phyloP scores from a whole-genome alignment of 2,888 invertebrate species.

The Apotomis capreana region DNA sequence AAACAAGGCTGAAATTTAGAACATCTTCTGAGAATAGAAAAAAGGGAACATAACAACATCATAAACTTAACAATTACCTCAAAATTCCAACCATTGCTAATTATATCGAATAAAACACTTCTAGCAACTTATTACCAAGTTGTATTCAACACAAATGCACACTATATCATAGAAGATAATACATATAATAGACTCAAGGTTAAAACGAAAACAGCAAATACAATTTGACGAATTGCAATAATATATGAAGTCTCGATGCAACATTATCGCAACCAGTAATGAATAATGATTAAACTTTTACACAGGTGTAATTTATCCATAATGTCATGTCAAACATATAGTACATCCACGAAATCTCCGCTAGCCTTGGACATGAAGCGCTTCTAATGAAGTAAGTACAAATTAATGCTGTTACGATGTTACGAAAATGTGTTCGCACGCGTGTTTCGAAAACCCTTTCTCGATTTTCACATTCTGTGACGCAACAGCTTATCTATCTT shows the following conservation, averaged over 20 bases:
- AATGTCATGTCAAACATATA: slow-evolving; percentile 54
- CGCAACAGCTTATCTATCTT: slow-evolving; percentile 39
- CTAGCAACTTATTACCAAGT: slow-evolving; percentile 7
- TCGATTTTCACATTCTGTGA: slow-evolving; percentile 36
- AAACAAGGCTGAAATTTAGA: not conserved
- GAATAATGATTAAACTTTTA: slow-evolving; percentile 55
- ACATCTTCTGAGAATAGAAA: not conserved
- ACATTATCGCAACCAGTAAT: slow-evolving; percentile 54
- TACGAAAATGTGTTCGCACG: slow-evolving; percentile 31
- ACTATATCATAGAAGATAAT: slow-evolving; percentile 62
- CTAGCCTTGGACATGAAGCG: slow-evolving; percentile 62
- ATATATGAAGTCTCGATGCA: slow-evolving; percentile 45
- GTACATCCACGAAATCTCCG: slow-evolving; percentile 47
- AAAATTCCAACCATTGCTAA: slow-evolving; percentile 7
- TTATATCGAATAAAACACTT: slow-evolving; percentile 1
- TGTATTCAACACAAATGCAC: slow-evolving; percentile 37
- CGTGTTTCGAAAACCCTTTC: slow-evolving; percentile 39
- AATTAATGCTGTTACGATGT: slow-evolving; percentile 40
- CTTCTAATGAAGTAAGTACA: slow-evolving; percentile 45
- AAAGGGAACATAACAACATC: not conserved
- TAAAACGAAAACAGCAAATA: slow-evolving; percentile 60
- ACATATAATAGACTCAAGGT: slow-evolving; percentile 71
- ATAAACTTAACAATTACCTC: slow-evolving; percentile 2
- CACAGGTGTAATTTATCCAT: slow-evolving; percentile 63
- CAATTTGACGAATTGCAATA: slow-evolving; percentile 63